Evolutionary conservation across 1,140 invertebrate genomes (phyloP).

Genomic region (Eueides isabella): DNA sequence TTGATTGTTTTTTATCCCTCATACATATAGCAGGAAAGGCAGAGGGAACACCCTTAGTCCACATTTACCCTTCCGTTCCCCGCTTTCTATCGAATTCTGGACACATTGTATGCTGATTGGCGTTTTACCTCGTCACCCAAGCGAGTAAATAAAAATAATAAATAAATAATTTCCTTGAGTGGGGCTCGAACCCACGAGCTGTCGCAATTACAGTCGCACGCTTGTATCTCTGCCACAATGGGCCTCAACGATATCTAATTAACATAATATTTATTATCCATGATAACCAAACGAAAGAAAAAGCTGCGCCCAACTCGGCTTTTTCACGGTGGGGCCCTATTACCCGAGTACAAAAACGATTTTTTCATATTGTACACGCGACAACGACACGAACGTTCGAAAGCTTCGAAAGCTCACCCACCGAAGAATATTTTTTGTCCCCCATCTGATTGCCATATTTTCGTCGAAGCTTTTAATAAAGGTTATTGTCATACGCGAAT

Average conservation of each 20-base stretch:
- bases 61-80: no score
- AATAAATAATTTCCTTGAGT: no score
- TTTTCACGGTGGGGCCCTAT: slow-evolving; percentile 35
- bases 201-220: no score
- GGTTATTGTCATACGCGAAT: slow-evolving; percentile 50
- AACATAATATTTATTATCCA: not conserved
- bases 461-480: slow-evolving; percentile 50
- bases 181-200: no score
- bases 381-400: slow-evolving; percentile 60
- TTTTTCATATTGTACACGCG: slow-evolving; percentile 67
- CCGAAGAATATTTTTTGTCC: slow-evolving; percentile 44
- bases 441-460: slow-evolving; percentile 55
- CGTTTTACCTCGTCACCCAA: no score
- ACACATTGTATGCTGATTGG: no score
- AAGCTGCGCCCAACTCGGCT: not conserved
- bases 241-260: not conserved
- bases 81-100: no score
- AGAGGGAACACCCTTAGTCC: no score
- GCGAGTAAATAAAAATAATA: no score
- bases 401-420: slow-evolving; percentile 42
- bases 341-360: slow-evolving; percentile 64
- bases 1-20: no score
- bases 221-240: no score
- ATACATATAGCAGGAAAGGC: no score
- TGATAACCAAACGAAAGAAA: not conserved